Percentiles rank a stretch among this genome's conserved stretches.
These are phyloP conservation scores for Cyclophora albipunctata DNA, from an alignment of 2,888 invertebrate species.

Conservation along the genomic window DNA sequence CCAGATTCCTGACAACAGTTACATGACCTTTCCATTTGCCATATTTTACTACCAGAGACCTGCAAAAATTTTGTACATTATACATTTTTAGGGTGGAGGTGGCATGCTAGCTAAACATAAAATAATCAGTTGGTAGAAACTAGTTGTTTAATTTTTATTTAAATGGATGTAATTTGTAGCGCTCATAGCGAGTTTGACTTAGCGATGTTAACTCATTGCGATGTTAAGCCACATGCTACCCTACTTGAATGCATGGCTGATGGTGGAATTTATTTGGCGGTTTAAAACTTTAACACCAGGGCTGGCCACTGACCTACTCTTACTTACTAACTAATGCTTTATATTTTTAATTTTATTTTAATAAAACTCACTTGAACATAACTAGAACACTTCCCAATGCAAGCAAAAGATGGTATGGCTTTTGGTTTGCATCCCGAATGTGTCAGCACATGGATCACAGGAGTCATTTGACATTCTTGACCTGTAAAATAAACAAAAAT, in stretches of 20 bases:
- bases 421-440: conserved; percentile 94
- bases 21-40: conserved; percentile 96
- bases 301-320: no score
- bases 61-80: conserved; percentile 36
- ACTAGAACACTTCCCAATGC: conserved; percentile 92
- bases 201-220: no score
- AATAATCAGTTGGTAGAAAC: no score
- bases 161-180: no score
- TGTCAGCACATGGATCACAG: conserved; percentile 92
- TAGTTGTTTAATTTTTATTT: no score
- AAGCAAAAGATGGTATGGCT: conserved; percentile 94
- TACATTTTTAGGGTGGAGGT: no score
- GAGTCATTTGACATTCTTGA: conserved; percentile 93
- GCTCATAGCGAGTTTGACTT: no score
- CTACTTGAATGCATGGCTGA: neutral
- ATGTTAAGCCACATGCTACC: no score
- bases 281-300: no score
- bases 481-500: conserved; percentile 31
- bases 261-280: neutral
- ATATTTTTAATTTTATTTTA: neutral
- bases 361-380: conserved; percentile 84
- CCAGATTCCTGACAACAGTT: conserved; percentile 97
- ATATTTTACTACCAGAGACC: conserved; percentile 96
- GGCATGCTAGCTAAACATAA: no score
- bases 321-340: neutral